These are phyloP conservation scores for Microtus montanus DNA, from an alignment of 2,113 vertebrate genomes.

Conservation along the genomic window DNA sequence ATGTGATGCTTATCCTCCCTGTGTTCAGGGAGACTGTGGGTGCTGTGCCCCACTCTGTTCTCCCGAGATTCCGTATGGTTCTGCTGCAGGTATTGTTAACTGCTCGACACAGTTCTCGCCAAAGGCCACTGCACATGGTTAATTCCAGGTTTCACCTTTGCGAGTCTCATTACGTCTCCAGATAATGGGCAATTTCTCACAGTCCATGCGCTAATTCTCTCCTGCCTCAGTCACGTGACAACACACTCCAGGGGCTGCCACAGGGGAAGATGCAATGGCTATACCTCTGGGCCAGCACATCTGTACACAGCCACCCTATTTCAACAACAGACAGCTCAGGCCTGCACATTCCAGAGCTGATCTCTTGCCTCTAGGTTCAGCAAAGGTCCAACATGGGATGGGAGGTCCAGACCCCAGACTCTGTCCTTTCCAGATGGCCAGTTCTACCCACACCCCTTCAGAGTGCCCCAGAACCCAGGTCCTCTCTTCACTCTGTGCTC, in stretches of 20 bases:
- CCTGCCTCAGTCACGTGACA: fast-evolving
- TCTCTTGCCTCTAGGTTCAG: not conserved
- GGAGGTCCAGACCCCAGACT: not conserved
- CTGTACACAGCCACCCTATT: too few species aligned
- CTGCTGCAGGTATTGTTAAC: not conserved
- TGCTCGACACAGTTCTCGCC: not conserved
- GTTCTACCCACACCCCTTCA: not conserved
- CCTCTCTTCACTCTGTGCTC: too few species aligned
- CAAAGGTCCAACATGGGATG: fast-evolving
- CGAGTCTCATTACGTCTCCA: not conserved
- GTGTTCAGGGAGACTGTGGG: not conserved
- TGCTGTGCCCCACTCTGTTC: not conserved
- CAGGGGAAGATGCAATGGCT: not conserved
- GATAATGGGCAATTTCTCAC: not conserved
- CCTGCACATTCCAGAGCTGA: not conserved
- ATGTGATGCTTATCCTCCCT: not conserved
- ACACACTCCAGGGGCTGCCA: not conserved
- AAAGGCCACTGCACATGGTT: too few species aligned
- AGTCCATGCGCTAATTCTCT: not conserved
- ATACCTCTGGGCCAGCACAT: fast-evolving
- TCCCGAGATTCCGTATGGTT: not conserved
- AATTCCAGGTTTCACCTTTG: fast-evolving
- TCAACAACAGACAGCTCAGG: not conserved
- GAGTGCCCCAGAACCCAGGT: not conserved
- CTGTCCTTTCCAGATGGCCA: not conserved